Evolutionary conservation across 37 sponge, comb jelly and placozoan species (phyloP), one percentile per base, ranked within the genome.

Genomic region (Cliona cf. orientalis): DNA sequence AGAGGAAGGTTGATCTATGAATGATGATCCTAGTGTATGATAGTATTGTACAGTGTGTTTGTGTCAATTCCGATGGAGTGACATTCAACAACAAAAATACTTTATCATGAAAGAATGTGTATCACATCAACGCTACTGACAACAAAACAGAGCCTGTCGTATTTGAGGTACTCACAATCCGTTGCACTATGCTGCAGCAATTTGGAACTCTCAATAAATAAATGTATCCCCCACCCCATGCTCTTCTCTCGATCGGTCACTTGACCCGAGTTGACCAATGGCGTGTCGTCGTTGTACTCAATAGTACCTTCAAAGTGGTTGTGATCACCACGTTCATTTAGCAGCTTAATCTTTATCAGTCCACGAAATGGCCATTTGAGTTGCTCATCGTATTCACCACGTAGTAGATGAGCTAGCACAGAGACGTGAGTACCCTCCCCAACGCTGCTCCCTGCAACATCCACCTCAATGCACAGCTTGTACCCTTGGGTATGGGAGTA

Each of bases 301-400:
- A 79, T 67, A 7, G 23, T 39, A 14, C 53, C 31, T 41, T 66
- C 66, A 46, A 49, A 67, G 28, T 79, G 67, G 25, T 23, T 36
- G 23, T 37, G 25, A 28, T 79, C 84, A 44, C 56, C 25, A 32
- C 43, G 45, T 32, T 83, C 74, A 40, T 83, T 72, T n/a, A 83
- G 33, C 29, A 83, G 40, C 41, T 72, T 66, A 23, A 83, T 44
- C 2, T 7, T 22, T 4, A 83, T 37, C 5, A 40, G 63, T 3
- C 65, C 84, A 9, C 66, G 33, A 32, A 83, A 73, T 21, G 84
- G 84, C 84, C 84, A 83, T 63, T 72, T 37, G 2, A 83, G 63
- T 38, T n/a, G 38, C 2, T 73, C 75, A 45, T 83, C 84, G 35
- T 64, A 83, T 53, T 83, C 84, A 42, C 84, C 84, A 4, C 32